Base-by-base conservation (phyloP, 1,140 invertebrate genomes). In the Lordiphosa stackelbergi region DNA sequence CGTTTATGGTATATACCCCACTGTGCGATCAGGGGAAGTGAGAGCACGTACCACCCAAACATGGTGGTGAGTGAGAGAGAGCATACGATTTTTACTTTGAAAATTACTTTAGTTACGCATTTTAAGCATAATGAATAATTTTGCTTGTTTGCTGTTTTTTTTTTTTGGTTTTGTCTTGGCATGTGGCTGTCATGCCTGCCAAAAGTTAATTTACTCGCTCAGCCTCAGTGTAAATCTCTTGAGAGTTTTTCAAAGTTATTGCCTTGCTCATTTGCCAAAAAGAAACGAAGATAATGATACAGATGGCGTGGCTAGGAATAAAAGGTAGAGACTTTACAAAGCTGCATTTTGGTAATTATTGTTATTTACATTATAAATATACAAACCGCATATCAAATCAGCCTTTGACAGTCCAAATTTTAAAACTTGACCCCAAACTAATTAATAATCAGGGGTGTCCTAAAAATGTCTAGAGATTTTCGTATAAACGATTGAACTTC, bases 31-130 rank as follows among this genome's bases (percentile, higher is more conserved):
- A 43, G 41, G 40, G 22, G 48, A 8, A 13, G 13, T 13, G 12
- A 7, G 2, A n/a, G 10, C 41, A 13, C 12, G 22, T 31, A 8
- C 7, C 28, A 31, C 28, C 28, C 28, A 31, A 55, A 7, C 46
- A 7, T 34, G 24, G 9, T 13, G 11, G 8, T 10, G 45, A 19
- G 56, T 40, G 49, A 52, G 61, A 54, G 54, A 48, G 70, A 54
- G 53, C 61, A 55, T 69, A 57, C 53, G 62, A 71, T 59, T 63
- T 71, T 64, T 71, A 61, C 68, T 74, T 79, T 63, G 53, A 75
- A 46, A 79, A 79, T 81, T 81, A 61, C 75, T 69, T 79, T 75
- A 79, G 75, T 79, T 79, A 81, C 75, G 71, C 75, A 74, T 81
- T 79, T 74, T 75, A 54, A 46, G 66, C 71, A 81, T 75, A 74